These are phyloP conservation scores for Zaprionus gabonicus DNA, from an alignment of 1,140 invertebrate genomes.

Conservation along the genomic window DNA sequence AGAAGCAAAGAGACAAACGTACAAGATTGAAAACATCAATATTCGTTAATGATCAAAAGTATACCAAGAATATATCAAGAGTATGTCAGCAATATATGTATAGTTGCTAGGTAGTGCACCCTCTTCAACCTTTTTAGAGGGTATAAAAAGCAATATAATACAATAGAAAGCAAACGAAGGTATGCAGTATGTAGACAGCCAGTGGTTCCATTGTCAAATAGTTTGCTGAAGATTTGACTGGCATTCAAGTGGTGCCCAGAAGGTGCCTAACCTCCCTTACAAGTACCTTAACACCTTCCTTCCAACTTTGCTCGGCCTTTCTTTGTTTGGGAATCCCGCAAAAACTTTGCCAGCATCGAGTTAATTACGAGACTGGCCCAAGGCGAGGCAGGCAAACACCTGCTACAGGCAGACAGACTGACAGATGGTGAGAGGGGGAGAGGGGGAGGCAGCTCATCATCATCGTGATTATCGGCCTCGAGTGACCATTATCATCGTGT, in stretches of 20 bases:
- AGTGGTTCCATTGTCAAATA: not conserved
- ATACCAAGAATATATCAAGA: too few relatives aligned
- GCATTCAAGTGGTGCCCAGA: not conserved
- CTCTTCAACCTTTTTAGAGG: not conserved
- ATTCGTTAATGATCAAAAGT: too few relatives aligned
- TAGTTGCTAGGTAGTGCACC: too few relatives aligned
- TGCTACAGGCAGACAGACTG: not conserved
- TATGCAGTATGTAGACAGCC: not conserved
- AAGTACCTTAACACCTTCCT: not conserved
- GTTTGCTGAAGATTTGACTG: not conserved
- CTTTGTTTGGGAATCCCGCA: not conserved
- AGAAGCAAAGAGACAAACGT: too few relatives aligned
- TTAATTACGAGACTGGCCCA: slow-evolving; percentile 63
- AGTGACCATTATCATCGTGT: slow-evolving; percentile 5
- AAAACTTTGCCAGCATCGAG: slow-evolving; percentile 44
- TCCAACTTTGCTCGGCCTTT: not conserved
- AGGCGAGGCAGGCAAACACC: slow-evolving; percentile 36
- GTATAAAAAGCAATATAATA: not conserved
- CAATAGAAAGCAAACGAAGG: not conserved
- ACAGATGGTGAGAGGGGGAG: too few relatives aligned
- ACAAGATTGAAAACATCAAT: too few relatives aligned
- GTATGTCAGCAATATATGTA: too few relatives aligned
- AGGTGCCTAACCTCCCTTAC: not conserved
- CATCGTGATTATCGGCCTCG: slow-evolving; percentile 10
- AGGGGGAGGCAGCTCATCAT: slow-evolving; percentile 13